phyloP scores from a whole-genome alignment of 2,888 invertebrate species.

The Anoncus sp. region DNA sequence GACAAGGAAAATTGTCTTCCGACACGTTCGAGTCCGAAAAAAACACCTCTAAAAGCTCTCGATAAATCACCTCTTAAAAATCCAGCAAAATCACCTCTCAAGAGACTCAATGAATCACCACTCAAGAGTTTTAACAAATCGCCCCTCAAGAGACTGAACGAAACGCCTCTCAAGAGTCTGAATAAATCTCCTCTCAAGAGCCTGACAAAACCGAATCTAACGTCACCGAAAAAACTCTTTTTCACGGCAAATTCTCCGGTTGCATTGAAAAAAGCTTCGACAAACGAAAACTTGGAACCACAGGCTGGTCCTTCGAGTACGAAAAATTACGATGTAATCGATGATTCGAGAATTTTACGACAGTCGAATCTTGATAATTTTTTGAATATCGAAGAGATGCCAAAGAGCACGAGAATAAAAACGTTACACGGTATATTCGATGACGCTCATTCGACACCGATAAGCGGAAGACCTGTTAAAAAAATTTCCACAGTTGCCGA shows the following conservation, averaged over 20 bases:
- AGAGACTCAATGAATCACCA: slow-evolving; percentile 41
- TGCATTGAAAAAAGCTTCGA: neutral
- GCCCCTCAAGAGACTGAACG: slow-evolving; percentile 30
- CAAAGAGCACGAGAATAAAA: slow-evolving; percentile 70
- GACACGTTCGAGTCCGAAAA: slow-evolving; percentile 57
- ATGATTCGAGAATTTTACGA: slow-evolving; percentile 61
- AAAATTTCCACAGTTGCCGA: slow-evolving; percentile 47
- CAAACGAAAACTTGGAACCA: slow-evolving; percentile 40
- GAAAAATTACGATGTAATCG: neutral
- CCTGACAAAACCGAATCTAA: neutral
- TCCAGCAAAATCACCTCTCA: slow-evolving; percentile 26
- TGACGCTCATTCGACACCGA: slow-evolving; percentile 69
- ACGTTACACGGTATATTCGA: slow-evolving; percentile 76
- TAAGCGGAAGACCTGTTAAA: slow-evolving; percentile 60
- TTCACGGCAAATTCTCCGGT: neutral
- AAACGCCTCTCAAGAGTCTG: slow-evolving; percentile 40
- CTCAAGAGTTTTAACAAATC: slow-evolving; percentile 3
- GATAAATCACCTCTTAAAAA: too few relatives aligned
- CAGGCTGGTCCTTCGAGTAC: neutral
- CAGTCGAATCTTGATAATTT: slow-evolving; percentile 77
- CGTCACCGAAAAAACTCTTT: too few relatives aligned
- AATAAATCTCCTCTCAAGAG: slow-evolving; percentile 52
- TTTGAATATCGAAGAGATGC: slow-evolving; percentile 74
- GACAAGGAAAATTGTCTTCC: slow-evolving; percentile 66
- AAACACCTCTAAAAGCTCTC: slow-evolving; percentile 43